phyloP scores from a whole-genome alignment of 2,888 invertebrate species.

The Sisyra terminalis region DNA sequence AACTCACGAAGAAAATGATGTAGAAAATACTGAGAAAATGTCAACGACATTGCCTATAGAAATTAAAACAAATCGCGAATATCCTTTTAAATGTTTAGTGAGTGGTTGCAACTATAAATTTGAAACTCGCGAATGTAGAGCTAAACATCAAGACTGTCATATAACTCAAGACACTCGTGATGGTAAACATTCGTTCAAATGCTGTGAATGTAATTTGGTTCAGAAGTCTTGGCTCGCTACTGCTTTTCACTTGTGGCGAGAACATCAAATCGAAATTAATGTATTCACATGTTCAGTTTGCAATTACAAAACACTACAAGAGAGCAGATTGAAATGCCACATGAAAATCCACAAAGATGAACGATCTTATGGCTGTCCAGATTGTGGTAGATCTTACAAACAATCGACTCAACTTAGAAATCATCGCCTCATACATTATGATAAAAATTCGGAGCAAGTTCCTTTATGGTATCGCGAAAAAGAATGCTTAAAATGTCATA shows the following conservation, averaged over 20 bases:
- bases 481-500: constrained; percentile 49
- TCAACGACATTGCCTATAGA: too few relatives aligned
- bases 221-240: constrained; percentile 46
- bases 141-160: constrained; percentile 36
- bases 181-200: constrained; percentile 29
- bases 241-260: constrained; percentile 50
- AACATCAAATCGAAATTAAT: constrained; percentile 42
- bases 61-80: not conserved
- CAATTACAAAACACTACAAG: constrained; percentile 33
- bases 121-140: constrained; percentile 25
- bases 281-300: constrained; percentile 40
- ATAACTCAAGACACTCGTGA: constrained; percentile 14
- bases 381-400: constrained; percentile 43
- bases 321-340: constrained; percentile 41
- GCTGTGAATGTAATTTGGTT: constrained; percentile 32
- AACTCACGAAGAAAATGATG: too few relatives aligned
- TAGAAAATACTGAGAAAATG: too few relatives aligned
- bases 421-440: constrained; percentile 35
- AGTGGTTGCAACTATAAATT: constrained; percentile 38
- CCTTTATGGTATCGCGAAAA: constrained; percentile 38
- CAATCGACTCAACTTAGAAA: constrained; percentile 42
- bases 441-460: constrained; percentile 15
- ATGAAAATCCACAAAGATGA: constrained; percentile 41
- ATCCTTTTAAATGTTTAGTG: constrained; percentile 29
- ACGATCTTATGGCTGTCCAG: constrained; percentile 31